phyloP scores from a whole-genome alignment of 2,113 vertebrate genomes.

The Pandion haliaetus region DNA sequence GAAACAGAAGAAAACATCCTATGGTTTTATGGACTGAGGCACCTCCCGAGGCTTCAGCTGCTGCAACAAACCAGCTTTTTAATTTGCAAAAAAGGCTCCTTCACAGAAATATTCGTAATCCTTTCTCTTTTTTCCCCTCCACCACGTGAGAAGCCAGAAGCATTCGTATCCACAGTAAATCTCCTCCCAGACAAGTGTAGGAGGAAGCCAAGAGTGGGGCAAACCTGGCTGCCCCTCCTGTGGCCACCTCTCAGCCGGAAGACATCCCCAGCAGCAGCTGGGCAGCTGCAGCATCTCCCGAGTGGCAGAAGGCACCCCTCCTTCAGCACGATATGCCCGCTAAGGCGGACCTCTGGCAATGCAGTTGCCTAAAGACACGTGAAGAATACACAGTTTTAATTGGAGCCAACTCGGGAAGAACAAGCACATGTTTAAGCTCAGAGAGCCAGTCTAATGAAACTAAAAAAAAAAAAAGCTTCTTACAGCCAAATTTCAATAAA shows the following conservation, averaged over 20 bases:
- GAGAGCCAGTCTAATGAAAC: not conserved
- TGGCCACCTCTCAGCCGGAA: not conserved
- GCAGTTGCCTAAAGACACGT: not conserved
- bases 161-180: too few species aligned
- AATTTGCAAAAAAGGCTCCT: not conserved
- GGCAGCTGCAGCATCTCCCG: not conserved
- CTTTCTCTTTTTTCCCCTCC: not conserved
- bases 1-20: not conserved
- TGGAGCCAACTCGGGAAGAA: not conserved
- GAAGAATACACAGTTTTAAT: accelerated
- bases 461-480: not conserved
- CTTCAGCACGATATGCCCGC: not conserved
- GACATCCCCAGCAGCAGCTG: not conserved
- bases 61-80: not conserved
- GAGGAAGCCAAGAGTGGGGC: not conserved
- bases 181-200: accelerated
- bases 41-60: not conserved
- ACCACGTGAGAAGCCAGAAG: not conserved
- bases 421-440: not conserved
- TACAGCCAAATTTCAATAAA: not conserved
- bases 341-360: not conserved
- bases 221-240: not conserved
- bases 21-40: not conserved
- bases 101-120: not conserved
- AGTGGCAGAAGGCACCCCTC: not conserved